These are phyloP conservation scores for Nothobranchius furzeri DNA, from an alignment of 2,113 vertebrate genomes.

Conservation along the genomic window DNA sequence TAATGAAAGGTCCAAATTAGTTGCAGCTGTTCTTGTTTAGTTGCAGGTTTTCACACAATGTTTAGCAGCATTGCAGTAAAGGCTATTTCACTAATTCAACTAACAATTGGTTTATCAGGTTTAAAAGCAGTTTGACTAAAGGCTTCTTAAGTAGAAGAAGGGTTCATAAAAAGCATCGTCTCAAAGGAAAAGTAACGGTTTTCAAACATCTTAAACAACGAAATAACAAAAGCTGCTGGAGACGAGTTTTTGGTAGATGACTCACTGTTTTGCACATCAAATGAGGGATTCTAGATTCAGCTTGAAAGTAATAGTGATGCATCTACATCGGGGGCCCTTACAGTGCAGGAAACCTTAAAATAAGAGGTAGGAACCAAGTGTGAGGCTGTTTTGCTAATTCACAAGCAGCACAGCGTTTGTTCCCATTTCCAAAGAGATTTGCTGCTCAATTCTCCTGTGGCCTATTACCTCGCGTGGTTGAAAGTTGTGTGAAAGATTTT, in stretches of 20 bases:
- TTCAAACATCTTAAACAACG: no score
- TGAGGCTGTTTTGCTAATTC: constrained; percentile 6
- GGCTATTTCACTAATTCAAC: neutral
- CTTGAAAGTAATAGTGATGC: neutral
- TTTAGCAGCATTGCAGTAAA: neutral
- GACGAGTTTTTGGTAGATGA: constrained; percentile 1
- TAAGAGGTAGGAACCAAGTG: neutral
- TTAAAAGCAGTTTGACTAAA: neutral
- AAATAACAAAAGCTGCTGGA: neutral
- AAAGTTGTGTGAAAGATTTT: neutral
- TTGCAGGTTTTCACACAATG: neutral
- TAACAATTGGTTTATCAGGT: no score
- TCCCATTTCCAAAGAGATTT: neutral
- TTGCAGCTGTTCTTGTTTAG: constrained; percentile 19
- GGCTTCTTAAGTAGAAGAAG: neutral
- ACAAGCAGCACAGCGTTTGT: neutral
- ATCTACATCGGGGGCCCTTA: constrained; percentile 5
- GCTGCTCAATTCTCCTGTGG: neutral
- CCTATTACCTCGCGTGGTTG: neutral
- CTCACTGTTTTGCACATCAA: neutral
- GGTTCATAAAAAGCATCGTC: neutral
- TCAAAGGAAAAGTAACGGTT: no score
- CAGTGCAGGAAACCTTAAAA: constrained; percentile 12
- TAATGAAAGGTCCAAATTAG: constrained; percentile 28
- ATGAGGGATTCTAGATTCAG: neutral